These are phyloP conservation scores for Lasioglossum zephyrum DNA, from an alignment of 2,888 invertebrate genomes.

Conservation along the genomic window DNA sequence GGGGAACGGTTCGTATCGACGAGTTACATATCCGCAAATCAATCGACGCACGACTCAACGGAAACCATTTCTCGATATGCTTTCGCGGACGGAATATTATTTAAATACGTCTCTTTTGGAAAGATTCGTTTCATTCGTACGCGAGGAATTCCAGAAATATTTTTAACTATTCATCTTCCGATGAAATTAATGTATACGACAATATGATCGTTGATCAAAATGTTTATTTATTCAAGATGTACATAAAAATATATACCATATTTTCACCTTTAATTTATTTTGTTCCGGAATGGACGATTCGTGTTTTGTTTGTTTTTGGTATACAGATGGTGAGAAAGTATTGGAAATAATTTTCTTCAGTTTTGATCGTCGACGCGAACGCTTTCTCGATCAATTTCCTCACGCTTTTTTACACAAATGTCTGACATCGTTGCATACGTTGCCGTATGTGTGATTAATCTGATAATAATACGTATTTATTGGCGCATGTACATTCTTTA, in stretches of 20 bases:
- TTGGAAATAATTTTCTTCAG: not conserved
- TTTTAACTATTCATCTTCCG: not conserved
- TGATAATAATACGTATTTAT: not conserved
- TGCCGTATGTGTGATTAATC: not conserved
- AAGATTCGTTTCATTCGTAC: not conserved
- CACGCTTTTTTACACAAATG: not conserved
- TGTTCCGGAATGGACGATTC: not conserved
- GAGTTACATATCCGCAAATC: constrained; percentile 3
- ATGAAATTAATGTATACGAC: not conserved
- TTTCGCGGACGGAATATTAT: not conserved
- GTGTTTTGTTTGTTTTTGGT: not conserved
- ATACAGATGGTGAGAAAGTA: not conserved
- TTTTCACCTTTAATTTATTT: not conserved
- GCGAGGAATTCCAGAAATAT: not conserved
- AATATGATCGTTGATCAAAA: not conserved
- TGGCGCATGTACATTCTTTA: not conserved
- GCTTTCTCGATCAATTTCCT: constrained; percentile 1
- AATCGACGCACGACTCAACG: constrained; percentile 3
- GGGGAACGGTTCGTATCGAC: constrained; percentile 21
- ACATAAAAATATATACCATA: too few relatives aligned
- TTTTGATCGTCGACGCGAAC: not conserved
- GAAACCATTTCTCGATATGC: not conserved
- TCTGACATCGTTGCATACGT: not conserved
- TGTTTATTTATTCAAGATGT: not conserved
- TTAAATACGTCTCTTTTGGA: not conserved